Evolutionary conservation across 2,113 vertebrate genomes (phyloP).

Genomic region (Phaethon lepturus): DNA sequence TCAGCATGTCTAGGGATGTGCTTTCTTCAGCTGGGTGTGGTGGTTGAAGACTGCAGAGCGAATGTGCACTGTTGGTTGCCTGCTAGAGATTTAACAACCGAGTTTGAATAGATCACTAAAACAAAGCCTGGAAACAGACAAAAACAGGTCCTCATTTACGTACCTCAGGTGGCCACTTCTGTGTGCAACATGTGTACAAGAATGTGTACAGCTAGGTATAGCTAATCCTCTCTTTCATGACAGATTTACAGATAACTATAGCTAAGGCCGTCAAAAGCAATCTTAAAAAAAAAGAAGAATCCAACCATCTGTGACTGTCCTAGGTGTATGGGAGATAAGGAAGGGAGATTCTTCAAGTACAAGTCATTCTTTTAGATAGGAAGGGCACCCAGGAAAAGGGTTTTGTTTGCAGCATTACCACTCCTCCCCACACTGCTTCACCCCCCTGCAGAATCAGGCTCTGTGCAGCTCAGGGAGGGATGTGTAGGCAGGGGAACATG

Average conservation of each 20-base stretch:
- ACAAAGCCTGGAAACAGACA: background rate
- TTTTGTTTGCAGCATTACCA: background rate
- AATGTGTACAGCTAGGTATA: background rate
- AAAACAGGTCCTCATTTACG: background rate
- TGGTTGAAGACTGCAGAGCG: background rate
- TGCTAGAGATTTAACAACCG: background rate
- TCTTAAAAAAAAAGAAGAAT: background rate
- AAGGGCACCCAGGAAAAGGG: background rate
- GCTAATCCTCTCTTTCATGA: background rate
- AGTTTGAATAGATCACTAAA: background rate
- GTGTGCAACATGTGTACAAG: background rate
- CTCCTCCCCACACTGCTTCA: accelerated
- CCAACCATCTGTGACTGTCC: background rate
- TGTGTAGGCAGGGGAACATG: background rate
- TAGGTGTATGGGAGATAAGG: background rate
- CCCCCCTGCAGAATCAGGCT: background rate
- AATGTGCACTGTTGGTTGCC: background rate
- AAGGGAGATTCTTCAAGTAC: background rate
- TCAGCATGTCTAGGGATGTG: background rate
- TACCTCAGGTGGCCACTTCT: background rate
- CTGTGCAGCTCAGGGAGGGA: background rate
- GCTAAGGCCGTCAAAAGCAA: background rate
- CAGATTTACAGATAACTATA: background rate
- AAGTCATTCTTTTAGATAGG: background rate
- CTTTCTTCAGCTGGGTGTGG: background rate